Base-by-base conservation (phyloP, 2,113 vertebrate genomes). In the Perognathus longimembris region DNA sequence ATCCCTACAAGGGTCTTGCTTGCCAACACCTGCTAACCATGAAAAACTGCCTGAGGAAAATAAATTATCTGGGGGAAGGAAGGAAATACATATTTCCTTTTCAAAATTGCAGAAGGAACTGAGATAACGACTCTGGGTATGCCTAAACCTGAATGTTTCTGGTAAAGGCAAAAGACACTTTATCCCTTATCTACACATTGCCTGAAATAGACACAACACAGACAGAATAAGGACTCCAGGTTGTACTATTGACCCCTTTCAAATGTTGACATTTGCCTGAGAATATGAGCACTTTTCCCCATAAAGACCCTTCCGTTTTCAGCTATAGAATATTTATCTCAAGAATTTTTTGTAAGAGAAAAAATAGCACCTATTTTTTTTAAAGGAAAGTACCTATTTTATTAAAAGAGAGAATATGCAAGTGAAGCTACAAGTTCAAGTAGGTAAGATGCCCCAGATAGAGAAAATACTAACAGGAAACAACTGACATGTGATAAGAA, bases 161-260 rank as follows among this genome's bases (percentile, higher is more conserved):
- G 8, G 15, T 63, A n/a, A n/a, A n/a, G n/a, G 81, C 22, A 64
- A 64, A 87, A 75, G 26, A 84, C 45, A 45, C 36, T 54, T 75
- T 71, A 42, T 74, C 64, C 32, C 45, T 82, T 78, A 67, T 11
- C 40, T 81, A 54, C 17, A 12, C 50, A 11, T n/a, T 89, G 36
- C 66, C 82, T 73, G 81, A 83, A 89, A 89, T 10, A 30, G 63
- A 77, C 74, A 73, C 42, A 80, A 54, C 45, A 14, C n/a, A 76
- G 67, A 54, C 40, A 90, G 54, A 82, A 45, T 50, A 70, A 88
- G 74, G 36, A 59, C 17, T 2, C 32, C 6, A 17, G 15, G 6
- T 7, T 15, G 21, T 7, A 40, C 82, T 74, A 28, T 57, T 40
- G 24, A 20, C 28, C 34, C 34, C 83, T 32, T 45, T 12, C 76